These are phyloP conservation scores for Helicoverpa zea DNA, from an alignment of 1,140 invertebrate species.

Conservation along the genomic window DNA sequence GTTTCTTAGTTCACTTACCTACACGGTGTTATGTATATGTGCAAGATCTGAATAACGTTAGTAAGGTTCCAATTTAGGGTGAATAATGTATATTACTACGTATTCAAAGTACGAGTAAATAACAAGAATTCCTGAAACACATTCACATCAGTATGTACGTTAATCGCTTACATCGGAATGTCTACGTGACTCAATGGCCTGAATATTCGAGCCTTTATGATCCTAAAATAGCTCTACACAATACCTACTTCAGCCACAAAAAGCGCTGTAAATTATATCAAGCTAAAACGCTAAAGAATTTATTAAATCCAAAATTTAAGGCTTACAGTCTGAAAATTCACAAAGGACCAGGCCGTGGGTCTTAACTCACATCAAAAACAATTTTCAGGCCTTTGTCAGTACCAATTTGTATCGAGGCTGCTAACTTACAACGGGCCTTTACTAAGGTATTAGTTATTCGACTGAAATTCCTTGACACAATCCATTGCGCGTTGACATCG, in stretches of 20 bases:
- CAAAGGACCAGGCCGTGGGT: neutral
- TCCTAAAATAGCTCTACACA: slow-evolving; percentile 3
- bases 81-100: too few species aligned
- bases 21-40: too few species aligned
- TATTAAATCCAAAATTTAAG: slow-evolving; percentile 22
- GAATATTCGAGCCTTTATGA: slow-evolving; percentile 20
- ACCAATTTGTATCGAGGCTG: slow-evolving; percentile 38
- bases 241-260: neutral
- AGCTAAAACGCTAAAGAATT: slow-evolving; percentile 3
- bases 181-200: slow-evolving; percentile 21
- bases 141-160: neutral
- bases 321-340: neutral
- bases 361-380: slow-evolving; percentile 26
- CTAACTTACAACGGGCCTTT: slow-evolving; percentile 7
- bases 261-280: neutral
- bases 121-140: slow-evolving; percentile 12
- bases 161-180: slow-evolving; percentile 1
- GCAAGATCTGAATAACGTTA: too few species aligned
- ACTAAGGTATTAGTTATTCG: neutral
- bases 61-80: too few species aligned
- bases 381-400: slow-evolving; percentile 37
- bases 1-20: too few species aligned
- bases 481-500: neutral
- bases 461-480: neutral
- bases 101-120: too few species aligned